Conservation (phyloP, 2,888 invertebrate species). For the Scaeva pyrastri region DNA sequence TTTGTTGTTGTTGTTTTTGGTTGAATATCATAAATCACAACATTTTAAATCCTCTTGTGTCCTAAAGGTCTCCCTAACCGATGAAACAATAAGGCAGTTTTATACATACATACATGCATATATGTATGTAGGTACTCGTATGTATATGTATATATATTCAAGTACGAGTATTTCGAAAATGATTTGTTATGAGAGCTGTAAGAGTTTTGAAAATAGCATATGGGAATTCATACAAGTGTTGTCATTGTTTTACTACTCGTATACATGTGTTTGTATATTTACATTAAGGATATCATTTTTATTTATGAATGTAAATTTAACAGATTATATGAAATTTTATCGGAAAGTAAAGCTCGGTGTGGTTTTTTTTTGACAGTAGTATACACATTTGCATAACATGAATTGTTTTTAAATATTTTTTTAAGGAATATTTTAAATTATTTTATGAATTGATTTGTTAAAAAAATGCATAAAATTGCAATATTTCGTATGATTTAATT, state of each 20-base stretch:
- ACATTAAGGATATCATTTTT: constrained; percentile 18
- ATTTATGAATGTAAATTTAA: constrained; percentile 15
- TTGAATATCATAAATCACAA: constrained; percentile 33
- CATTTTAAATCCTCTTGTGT: constrained; percentile 38
- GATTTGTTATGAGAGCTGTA: constrained; percentile 37
- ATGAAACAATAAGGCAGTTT: constrained; percentile 23
- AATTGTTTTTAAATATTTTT: background rate
- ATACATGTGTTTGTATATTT: constrained; percentile 4
- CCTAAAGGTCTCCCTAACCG: constrained; percentile 1
- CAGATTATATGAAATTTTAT: background rate
- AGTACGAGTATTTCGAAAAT: constrained; percentile 31
- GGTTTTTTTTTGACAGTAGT: background rate
- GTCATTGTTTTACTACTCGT: background rate
- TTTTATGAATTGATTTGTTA: too few relatives aligned
- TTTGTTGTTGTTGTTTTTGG: background rate
- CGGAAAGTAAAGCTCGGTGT: background rate
- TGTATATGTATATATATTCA: too few relatives aligned
- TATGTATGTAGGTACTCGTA: too few relatives aligned
- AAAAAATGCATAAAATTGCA: too few relatives aligned
- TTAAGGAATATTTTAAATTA: background rate
- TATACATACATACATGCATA: too few relatives aligned
- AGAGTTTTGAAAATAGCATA: constrained; percentile 18
- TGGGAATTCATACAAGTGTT: constrained; percentile 36
- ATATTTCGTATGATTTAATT: too few relatives aligned
- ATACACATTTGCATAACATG: background rate